These are phyloP conservation scores for Chionis minor DNA, from an alignment of 2,113 vertebrate genomes.

Conservation along the genomic window DNA sequence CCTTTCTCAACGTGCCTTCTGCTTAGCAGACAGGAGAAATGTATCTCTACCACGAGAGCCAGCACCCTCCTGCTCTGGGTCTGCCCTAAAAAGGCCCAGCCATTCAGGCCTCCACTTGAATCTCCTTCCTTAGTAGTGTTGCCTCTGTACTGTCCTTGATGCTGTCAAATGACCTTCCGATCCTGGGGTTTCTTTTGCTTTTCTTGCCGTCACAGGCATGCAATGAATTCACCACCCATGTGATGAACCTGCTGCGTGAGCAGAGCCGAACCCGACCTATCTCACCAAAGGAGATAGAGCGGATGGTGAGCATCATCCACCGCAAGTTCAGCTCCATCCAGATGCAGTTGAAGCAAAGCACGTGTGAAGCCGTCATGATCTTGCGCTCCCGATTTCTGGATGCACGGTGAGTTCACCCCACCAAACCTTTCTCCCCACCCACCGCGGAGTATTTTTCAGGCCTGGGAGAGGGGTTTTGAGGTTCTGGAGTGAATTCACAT, in stretches of 20 bases:
- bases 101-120: fast-evolving
- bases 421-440: not conserved
- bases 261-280: conserved; percentile 96
- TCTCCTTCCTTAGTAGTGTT: not conserved
- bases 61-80: not conserved
- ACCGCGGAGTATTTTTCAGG: fast-evolving
- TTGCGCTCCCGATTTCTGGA: conserved; percentile 96
- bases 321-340: conserved; percentile 99
- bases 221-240: conserved; percentile 98
- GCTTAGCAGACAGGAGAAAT: not conserved
- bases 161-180: not conserved
- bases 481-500: not conserved
- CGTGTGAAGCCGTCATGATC: conserved; percentile 98
- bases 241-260: conserved; percentile 98
- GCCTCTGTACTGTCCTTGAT: not conserved
- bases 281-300: conserved; percentile 97
- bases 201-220: conserved; percentile 82
- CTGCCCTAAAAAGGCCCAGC: not conserved
- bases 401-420: conserved; percentile 78
- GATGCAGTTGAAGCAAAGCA: conserved; percentile 99
- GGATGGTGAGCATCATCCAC: conserved; percentile 98
- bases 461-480: not conserved
- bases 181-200: conserved; percentile 58
- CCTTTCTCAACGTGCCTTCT: not conserved
- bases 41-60: not conserved